Base-by-base conservation (phyloP, 1,140 invertebrate genomes). In the Choristoneura fumiferana region DNA sequence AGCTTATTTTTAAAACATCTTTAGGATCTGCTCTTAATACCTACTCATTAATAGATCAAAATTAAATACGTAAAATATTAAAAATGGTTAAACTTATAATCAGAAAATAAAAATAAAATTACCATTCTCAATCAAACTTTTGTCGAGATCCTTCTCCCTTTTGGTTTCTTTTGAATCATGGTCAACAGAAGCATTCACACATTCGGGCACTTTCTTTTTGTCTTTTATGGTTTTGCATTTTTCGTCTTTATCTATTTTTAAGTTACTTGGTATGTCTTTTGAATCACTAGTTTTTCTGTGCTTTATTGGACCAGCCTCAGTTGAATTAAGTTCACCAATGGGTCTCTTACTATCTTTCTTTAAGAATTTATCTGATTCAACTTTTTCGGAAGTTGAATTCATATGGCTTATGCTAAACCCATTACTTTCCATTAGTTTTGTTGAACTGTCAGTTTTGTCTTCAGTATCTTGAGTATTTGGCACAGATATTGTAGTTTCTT, bases 111-210 rank as follows among this genome's bases (percentile, higher is more conserved):
- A n/a, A n/a, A n/a, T n/a, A n/a, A n/a, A n/a, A n/a, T n/a, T 77
- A 87, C 85, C 76, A 62, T 81, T 81, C 53, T 86, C 77, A 79
- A 87, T 84, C 9, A 87, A 56, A 57, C 76, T 82, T 56, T 69
- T 72, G 54, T 86, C 69, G 35, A 78, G 22, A 69, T 82, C 81
- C 39, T 57, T 58, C 49, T 71, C 67, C 65, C 79, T 62, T 65
- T 12, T 43, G 38, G 22, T 52, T 65, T 38, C 57, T 37, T 54
- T 52, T 58, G 45, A 63, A 59, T 56, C 57, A 15, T 29, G 33
- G 33, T 67, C 58, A 43, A 67, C 58, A n/a, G n/a, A n/a, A n/a
- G n/a, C n/a, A 49, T 68, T 68, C 29, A 18, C 12, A 4, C 8
- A 84, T 59, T 83, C 79, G 59, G 75, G 69, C 54, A 87, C 84